Evolutionary conservation across 1,140 invertebrate genomes (phyloP).

Genomic region (Lepidotrigona ventralis): DNA sequence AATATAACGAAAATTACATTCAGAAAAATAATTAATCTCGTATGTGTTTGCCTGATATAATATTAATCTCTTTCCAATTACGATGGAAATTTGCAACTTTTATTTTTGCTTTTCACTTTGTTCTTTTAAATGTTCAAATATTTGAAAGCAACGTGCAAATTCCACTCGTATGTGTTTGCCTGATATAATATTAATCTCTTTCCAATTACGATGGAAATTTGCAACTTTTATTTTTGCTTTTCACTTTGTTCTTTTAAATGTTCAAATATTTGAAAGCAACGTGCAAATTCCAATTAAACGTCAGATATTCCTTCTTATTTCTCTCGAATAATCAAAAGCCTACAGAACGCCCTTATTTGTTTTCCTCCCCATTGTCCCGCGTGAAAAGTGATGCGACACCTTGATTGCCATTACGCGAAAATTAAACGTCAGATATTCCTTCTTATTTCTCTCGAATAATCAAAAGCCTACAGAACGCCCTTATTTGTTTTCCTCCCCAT

Average conservation of each 20-base stretch:
- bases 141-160: background rate
- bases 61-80: background rate
- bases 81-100: background rate
- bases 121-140: no score
- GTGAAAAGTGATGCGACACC: slow-evolving; percentile 27
- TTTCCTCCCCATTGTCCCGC: slow-evolving; percentile 20
- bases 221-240: background rate
- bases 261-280: background rate
- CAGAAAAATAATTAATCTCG: no score
- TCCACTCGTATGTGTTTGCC: no score
- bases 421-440: no score
- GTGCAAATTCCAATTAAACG: background rate
- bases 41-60: background rate
- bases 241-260: background rate
- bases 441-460: background rate
- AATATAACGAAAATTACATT: no score
- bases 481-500: slow-evolving; percentile 4
- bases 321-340: background rate
- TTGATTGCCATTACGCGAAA: slow-evolving; percentile 27
- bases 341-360: background rate
- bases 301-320: background rate
- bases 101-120: background rate
- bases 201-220: background rate
- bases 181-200: no score
- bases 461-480: background rate